These are phyloP conservation scores for Thecophora atra DNA, from an alignment of 2,888 invertebrate genomes.

Conservation along the genomic window DNA sequence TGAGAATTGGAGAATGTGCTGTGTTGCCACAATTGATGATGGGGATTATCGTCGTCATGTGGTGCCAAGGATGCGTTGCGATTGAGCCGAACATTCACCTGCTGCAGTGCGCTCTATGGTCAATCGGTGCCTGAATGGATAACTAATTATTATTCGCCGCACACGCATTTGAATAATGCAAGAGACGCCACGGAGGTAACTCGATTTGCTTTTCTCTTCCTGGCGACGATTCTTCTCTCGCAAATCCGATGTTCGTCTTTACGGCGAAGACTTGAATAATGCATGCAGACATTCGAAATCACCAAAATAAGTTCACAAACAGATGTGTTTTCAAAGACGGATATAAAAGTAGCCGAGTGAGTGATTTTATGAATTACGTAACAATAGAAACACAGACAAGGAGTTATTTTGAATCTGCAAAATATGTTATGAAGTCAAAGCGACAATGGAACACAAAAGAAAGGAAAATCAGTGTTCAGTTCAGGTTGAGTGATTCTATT, in stretches of 20 bases:
- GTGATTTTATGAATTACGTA: not conserved
- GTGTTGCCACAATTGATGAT: not conserved
- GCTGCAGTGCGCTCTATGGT: not conserved
- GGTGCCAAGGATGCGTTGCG: not conserved
- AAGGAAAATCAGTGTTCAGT: not conserved
- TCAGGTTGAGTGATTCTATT: no score
- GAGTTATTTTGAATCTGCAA: no score
- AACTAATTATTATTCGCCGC: constrained; percentile 29
- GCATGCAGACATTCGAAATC: not conserved
- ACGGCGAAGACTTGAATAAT: constrained; percentile 1
- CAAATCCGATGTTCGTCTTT: not conserved
- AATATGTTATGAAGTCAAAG: no score
- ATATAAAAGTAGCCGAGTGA: not conserved
- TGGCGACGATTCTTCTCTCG: constrained; percentile 11
- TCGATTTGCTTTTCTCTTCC: constrained; percentile 23
- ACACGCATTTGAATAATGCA: constrained; percentile 32
- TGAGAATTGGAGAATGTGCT: not conserved
- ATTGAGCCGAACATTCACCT: constrained; percentile 1
- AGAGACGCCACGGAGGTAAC: constrained; percentile 6
- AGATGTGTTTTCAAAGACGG: not conserved
- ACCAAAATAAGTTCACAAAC: not conserved
- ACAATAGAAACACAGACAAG: not conserved
- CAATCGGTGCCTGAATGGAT: not conserved
- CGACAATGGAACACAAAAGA: not conserved
- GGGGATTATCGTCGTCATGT: constrained; percentile 1